Percentiles rank a stretch among this genome's conserved stretches.
These are phyloP conservation scores for Hydroisotoma schaefferi DNA, from an alignment of 2,888 invertebrate genomes.

Conservation along the genomic window DNA sequence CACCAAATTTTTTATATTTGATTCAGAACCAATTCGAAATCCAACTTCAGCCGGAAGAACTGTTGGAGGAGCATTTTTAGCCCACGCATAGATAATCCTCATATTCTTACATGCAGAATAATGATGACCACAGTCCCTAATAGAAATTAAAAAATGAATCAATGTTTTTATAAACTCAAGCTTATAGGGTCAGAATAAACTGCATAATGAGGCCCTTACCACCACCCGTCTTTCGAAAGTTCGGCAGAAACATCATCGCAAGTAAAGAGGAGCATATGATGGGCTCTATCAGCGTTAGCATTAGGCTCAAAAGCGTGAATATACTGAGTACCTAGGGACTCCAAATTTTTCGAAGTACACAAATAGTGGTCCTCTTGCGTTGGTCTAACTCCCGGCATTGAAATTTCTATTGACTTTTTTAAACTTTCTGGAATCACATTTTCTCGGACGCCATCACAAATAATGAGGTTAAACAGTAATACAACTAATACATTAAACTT, in stretches of 20 bases:
- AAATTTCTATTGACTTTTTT: slow-evolving; percentile 30
- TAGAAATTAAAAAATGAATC: neutral
- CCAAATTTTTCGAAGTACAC: slow-evolving; percentile 52
- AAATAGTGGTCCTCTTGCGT: slow-evolving; percentile 54
- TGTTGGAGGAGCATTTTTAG: slow-evolving; percentile 59
- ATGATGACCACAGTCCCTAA: slow-evolving; percentile 57
- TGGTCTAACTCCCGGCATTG: slow-evolving; percentile 45
- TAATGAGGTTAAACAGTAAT: neutral
- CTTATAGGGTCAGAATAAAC: neutral
- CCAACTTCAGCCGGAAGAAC: slow-evolving; percentile 57
- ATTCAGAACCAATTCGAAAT: slow-evolving; percentile 57
- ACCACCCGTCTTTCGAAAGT: slow-evolving; percentile 19
- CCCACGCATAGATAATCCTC: slow-evolving; percentile 61
- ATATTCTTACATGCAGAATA: slow-evolving; percentile 51
- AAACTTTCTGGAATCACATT: slow-evolving; percentile 1
- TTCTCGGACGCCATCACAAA: slow-evolving; percentile 11
- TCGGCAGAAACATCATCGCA: slow-evolving; percentile 6
- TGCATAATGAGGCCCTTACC: slow-evolving; percentile 25
- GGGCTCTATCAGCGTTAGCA: slow-evolving; percentile 57
- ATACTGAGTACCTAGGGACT: slow-evolving; percentile 49
- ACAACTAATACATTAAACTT: too few species aligned
- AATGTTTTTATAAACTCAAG: neutral
- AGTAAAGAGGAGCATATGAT: slow-evolving; percentile 58
- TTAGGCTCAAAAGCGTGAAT: slow-evolving; percentile 53
- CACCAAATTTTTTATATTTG: slow-evolving; percentile 56